Evolutionary conservation across 2,113 vertebrate genomes (phyloP), one percentile per base, ranked within the genome.

Genomic region (Dipodomys merriami): DNA sequence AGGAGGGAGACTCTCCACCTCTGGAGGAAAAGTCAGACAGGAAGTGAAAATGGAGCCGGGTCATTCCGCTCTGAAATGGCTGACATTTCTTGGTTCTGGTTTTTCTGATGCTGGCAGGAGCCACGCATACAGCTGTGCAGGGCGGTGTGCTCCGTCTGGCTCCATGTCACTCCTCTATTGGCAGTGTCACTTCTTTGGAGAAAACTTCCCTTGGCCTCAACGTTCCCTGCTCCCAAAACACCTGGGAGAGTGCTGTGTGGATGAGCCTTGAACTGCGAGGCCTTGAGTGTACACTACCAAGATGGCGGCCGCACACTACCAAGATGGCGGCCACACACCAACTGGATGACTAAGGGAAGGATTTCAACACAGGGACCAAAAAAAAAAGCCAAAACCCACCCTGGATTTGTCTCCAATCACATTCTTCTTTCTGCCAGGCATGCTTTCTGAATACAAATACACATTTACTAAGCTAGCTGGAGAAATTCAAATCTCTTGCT

Each of bases 371-470:
- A 29, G 53, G 12, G 60, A 30, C 4, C 15, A 57, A 57, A 13
- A 49, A 49, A 57, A 57, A 57, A 16, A 57, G 15, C 12, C 25
- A 35, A 84, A 90, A 67, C 13, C 44, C n/a, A 72, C 13, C 57
- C 46, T 1, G 22, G 60, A 65, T 65, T 71, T 57, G 49, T 62
- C 64, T 65, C 7, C 5, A 15, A 27, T 95, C 18, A 19, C n/a
- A 64, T 81, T 77, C 25, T 7, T 71, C 64, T 27, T 67, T n/a
- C 53, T 7, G 27, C 46, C 12, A 1, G 49, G 19, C 20, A 12
- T 76, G 23, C 27, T 94, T 94, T 95, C 87, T 93, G 82, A 96
- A 87, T 86, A 92, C 53, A 94, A 93, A 97, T 93, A 93, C 65
- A 94, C 82, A 83, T 82, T 84, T 62, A 92, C 82, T 90, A 93